A percentile compares a stretch with the other conserved stretches of the same genome.
phyloP scores from a whole-genome alignment of 2,888 invertebrate species.

The Drosophila robusta region DNA sequence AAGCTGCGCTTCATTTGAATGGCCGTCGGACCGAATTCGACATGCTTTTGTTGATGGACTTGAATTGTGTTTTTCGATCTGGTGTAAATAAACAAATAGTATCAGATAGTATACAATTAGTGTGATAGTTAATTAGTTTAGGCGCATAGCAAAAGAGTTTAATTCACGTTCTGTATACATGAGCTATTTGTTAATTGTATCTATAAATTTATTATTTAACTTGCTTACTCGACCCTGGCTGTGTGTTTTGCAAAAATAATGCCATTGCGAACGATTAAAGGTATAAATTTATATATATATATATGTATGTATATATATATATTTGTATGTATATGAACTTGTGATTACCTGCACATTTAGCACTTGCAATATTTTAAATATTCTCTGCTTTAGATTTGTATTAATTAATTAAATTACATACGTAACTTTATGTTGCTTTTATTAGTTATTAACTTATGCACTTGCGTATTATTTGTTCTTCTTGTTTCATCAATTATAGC shows the following conservation, averaged over 20 bases:
- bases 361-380: slow-evolving; percentile 52
- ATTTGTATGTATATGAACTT: slow-evolving; percentile 40
- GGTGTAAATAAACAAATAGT: slow-evolving; percentile 67
- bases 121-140: slow-evolving; percentile 57
- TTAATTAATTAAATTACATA: slow-evolving; percentile 31
- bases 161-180: slow-evolving; percentile 40
- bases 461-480: slow-evolving; percentile 24
- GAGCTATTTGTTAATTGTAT: slow-evolving; percentile 42
- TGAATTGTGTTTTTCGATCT: slow-evolving; percentile 13
- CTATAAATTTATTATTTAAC: slow-evolving; percentile 44
- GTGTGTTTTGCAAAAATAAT: slow-evolving; percentile 63
- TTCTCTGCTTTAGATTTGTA: slow-evolving; percentile 29
- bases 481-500: slow-evolving; percentile 54
- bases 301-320: slow-evolving; percentile 34
- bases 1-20: slow-evolving; percentile 52
- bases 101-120: slow-evolving; percentile 68
- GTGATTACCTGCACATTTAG: slow-evolving; percentile 60
- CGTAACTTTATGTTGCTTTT: slow-evolving; percentile 10
- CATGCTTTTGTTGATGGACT: slow-evolving; percentile 20
- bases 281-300: slow-evolving; percentile 27
- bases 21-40: slow-evolving; percentile 32
- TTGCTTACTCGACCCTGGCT: slow-evolving; percentile 38
- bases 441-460: slow-evolving; percentile 29
- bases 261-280: slow-evolving; percentile 50
- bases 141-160: slow-evolving; percentile 74